Evolutionary conservation across 2,888 invertebrate genomes (phyloP), one percentile per base, ranked within the genome.

Genomic region (Aphelenchoides bicaudatus): DNA sequence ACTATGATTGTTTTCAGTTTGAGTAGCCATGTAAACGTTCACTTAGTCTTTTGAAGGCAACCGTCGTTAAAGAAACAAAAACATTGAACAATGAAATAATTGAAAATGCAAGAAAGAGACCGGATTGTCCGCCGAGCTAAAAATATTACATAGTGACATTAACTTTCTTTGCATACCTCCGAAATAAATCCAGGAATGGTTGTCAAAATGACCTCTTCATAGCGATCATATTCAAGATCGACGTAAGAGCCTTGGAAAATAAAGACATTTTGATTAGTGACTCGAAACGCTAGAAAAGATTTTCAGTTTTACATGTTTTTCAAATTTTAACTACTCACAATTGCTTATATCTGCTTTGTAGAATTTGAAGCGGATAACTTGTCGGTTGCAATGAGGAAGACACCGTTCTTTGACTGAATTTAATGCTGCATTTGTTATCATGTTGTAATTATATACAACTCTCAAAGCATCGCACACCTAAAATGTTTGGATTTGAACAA

Each of bases 121-220:
- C 67, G 4, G 38, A 53, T 52, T 62, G 66, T 3, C 66, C 65
- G 16, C 65, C 65, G 16, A 65, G 37, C 49, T n/a, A n/a, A n/a
- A n/a, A n/a, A n/a, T n/a, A n/a, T n/a, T n/a, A n/a, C n/a, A n/a
- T n/a, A n/a, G n/a, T n/a, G n/a, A n/a, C n/a, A n/a, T n/a, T n/a
- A n/a, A n/a, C n/a, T n/a, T n/a, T n/a, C n/a, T n/a, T n/a, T n/a
- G n/a, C n/a, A n/a, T n/a, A n/a, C n/a, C n/a, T 65, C 64, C 13
- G 63, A 60, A 16, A 65, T 38, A 43, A 65, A 65, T 19, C 63
- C 67, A 10, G 65, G 67, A 10, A 65, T 16, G n/a, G 65, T 65
- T 10, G 67, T 64, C 16, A 62, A 67, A 8, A 31, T 25, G 19
- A 65, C 54, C 30, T 65, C 62, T 51, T 63, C 37, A 38, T 67